Conservation (phyloP, 2,797 vertebrate species). For the Propithecus perrieri region DNA sequence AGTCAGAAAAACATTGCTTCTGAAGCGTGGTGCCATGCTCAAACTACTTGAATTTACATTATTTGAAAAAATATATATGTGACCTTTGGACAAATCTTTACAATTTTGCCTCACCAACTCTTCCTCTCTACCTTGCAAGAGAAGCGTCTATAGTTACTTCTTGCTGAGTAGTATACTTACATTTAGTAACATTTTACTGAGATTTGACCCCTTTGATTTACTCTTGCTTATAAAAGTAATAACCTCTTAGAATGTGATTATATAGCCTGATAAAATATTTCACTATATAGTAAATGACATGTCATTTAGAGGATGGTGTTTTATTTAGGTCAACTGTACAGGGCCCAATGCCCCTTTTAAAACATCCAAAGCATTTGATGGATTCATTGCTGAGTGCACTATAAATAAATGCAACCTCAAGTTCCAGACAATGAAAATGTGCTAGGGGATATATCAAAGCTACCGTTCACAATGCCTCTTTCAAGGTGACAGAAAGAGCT, state of each 20-base stretch:
- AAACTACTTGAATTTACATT: background rate
- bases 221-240: conserved; percentile 16
- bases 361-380: conserved; percentile 58
- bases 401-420: conserved; percentile 62
- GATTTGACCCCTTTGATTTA: conserved; percentile 28
- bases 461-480: background rate
- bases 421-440: conserved; percentile 47
- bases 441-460: background rate
- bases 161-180: background rate
- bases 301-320: conserved; percentile 29
- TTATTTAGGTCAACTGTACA: conserved; percentile 65
- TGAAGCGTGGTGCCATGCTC: background rate
- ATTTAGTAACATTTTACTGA: background rate
- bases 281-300: conserved; percentile 34
- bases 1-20: background rate
- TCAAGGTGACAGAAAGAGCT: conserved; percentile 15
- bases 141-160: background rate
- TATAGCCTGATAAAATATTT: conserved; percentile 42
- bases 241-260: conserved; percentile 23
- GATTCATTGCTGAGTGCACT: conserved; percentile 50
- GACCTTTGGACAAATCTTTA: background rate
- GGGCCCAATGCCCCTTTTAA: conserved; percentile 44
- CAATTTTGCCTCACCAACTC: background rate
- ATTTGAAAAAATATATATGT: background rate
- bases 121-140: background rate